Percentiles rank a stretch among this genome's conserved stretches.
Conservation (phyloP, 2,113 vertebrate species). For the Mustelus asterias region DNA sequence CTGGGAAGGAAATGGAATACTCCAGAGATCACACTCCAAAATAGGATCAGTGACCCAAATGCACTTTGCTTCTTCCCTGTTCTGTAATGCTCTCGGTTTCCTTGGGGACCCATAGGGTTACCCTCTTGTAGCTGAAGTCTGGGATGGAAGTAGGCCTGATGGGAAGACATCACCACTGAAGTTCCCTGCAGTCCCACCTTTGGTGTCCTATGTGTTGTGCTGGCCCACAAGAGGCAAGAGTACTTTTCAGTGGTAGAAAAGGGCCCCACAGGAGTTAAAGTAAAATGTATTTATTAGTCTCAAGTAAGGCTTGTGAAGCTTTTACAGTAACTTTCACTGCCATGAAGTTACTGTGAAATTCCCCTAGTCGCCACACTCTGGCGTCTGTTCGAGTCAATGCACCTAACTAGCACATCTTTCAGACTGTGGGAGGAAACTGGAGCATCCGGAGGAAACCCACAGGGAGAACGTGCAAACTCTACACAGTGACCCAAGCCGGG, state of each 20-base stretch:
- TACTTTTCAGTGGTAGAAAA: background rate
- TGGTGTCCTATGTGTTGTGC: background rate
- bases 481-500: too few relatives aligned
- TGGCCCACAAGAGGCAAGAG: background rate
- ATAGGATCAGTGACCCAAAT: background rate
- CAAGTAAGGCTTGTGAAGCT: too few relatives aligned
- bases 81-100: background rate
- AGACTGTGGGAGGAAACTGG: too few relatives aligned
- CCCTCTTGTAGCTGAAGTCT: background rate
- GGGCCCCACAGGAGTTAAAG: background rate
- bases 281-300: too few relatives aligned
- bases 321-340: too few relatives aligned
- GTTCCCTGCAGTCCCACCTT: background rate
- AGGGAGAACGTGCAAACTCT: too few relatives aligned
- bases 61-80: background rate
- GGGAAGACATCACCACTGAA: background rate
- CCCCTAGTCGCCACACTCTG: too few relatives aligned
- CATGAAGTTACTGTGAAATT: too few relatives aligned
- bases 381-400: too few relatives aligned
- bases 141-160: background rate
- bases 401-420: too few relatives aligned
- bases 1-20: background rate
- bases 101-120: background rate
- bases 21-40: background rate
- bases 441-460: too few relatives aligned